Percentiles rank a stretch among this genome's conserved stretches.
Evolutionary conservation across 2,113 vertebrate species (phyloP).

Genomic region (Syngnathus typhle): DNA sequence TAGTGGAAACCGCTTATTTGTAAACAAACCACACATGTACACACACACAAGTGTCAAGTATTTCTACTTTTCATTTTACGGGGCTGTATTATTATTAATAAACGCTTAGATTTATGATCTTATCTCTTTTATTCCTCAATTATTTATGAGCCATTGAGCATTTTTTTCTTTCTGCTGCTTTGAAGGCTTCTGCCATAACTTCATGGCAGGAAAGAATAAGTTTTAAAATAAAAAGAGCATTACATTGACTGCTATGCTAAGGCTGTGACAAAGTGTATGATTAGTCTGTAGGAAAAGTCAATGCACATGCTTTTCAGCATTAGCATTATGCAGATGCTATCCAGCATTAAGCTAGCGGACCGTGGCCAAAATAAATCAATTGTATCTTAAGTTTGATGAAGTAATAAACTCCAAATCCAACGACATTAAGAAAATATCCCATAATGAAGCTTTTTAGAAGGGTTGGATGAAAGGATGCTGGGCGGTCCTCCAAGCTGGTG

Average conservation of each 20-base stretch:
- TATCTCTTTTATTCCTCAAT: neutral
- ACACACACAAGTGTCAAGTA: neutral
- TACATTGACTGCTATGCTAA: too few species aligned
- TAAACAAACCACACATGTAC: neutral
- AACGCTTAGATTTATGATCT: neutral
- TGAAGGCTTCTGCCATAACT: too few species aligned
- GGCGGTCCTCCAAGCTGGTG: neutral
- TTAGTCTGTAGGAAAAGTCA: too few species aligned
- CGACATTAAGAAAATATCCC: neutral
- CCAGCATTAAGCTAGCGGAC: too few species aligned
- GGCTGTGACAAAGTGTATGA: too few species aligned
- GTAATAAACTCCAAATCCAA: neutral
- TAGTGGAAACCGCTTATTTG: neutral
- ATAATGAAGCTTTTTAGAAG: neutral
- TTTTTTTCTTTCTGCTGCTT: neutral
- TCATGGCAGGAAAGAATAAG: too few species aligned
- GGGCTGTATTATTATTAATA: slow-evolving; percentile 8
- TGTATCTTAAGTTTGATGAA: neutral
- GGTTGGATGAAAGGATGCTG: neutral
- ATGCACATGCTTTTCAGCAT: too few species aligned
- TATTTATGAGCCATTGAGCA: neutral
- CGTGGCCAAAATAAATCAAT: neutral
- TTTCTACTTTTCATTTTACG: slow-evolving; percentile 7
- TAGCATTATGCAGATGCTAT: too few species aligned
- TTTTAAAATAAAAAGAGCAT: too few species aligned